These are phyloP conservation scores for Galeruca laticollis DNA, from an alignment of 2,888 invertebrate genomes.

Conservation along the genomic window DNA sequence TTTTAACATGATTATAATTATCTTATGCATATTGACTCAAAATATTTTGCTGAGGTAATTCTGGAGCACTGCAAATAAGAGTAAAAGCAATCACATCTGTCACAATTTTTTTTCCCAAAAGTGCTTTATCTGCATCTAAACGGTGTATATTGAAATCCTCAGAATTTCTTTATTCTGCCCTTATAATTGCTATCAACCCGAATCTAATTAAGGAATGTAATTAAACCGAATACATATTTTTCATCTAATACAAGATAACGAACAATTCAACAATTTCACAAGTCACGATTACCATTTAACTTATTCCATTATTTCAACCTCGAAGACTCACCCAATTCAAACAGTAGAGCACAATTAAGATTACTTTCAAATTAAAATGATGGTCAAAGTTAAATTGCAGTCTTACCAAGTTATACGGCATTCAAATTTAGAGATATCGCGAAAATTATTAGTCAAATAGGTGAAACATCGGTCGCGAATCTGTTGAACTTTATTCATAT, in stretches of 20 bases:
- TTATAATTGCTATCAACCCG: background rate
- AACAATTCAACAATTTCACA: constrained; percentile 17
- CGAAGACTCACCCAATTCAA: constrained; percentile 29
- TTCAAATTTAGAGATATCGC: constrained; percentile 32
- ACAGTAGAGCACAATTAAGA: constrained; percentile 40
- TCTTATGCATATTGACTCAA: too few relatives aligned
- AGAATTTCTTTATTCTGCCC: background rate
- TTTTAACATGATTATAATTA: too few relatives aligned
- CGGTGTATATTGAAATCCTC: too few relatives aligned
- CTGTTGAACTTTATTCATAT: background rate
- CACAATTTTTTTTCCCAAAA: too few relatives aligned
- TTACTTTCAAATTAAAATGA: constrained; percentile 39
- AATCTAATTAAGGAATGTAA: background rate
- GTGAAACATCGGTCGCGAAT: constrained; percentile 27
- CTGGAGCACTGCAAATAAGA: too few relatives aligned
- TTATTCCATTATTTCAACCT: constrained; percentile 31
- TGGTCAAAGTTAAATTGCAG: constrained; percentile 43
- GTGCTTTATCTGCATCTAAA: too few relatives aligned
- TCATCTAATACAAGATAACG: background rate
- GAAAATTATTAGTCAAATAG: constrained; percentile 38
- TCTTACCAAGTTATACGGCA: constrained; percentile 37
- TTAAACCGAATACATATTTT: constrained; percentile 2
- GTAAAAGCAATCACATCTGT: too few relatives aligned
- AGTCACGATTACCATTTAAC: constrained; percentile 33
- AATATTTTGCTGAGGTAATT: too few relatives aligned